phyloP scores from a whole-genome alignment of 2,888 invertebrate genomes.

The Patella depressa region DNA sequence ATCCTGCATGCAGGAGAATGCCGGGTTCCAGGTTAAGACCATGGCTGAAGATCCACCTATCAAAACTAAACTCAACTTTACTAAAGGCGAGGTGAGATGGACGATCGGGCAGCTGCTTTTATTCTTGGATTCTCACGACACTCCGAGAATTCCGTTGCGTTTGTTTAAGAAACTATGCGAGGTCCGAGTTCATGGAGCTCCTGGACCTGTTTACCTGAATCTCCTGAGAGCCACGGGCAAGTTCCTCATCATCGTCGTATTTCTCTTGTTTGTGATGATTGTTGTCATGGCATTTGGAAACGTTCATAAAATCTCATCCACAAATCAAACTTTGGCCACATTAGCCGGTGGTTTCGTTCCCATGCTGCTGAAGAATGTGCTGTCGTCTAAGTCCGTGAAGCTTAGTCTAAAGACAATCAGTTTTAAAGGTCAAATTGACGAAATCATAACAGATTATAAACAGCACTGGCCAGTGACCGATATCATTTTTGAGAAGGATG shows the following conservation, averaged over 20 bases:
- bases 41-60: conserved; percentile 59
- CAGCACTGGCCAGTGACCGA: conserved; percentile 67
- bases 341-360: conserved; percentile 67
- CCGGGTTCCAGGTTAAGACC: conserved; percentile 60
- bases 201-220: conserved; percentile 67
- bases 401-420: conserved; percentile 67
- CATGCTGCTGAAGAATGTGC: conserved; percentile 64
- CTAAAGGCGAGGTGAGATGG: conserved; percentile 61
- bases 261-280: conserved; percentile 66
- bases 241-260: conserved; percentile 65
- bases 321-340: conserved; percentile 66
- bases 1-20: conserved; percentile 62
- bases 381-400: conserved; percentile 62
- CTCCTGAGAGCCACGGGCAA: conserved; percentile 62
- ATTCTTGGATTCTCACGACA: conserved; percentile 66
- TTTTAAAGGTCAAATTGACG: conserved; percentile 66
- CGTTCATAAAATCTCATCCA: conserved; percentile 62
- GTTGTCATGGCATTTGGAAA: conserved; percentile 67
- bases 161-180: conserved; percentile 65
- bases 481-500: conserved; percentile 52
- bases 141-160: conserved; percentile 64
- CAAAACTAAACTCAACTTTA: conserved; percentile 50
- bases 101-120: conserved; percentile 65
- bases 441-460: conserved; percentile 62
- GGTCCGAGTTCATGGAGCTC: conserved; percentile 64